Percentiles rank a stretch among this genome's conserved stretches.
These are phyloP conservation scores for Esox masquinongy DNA, from an alignment of 2,797 vertebrate species.

Conservation along the genomic window DNA sequence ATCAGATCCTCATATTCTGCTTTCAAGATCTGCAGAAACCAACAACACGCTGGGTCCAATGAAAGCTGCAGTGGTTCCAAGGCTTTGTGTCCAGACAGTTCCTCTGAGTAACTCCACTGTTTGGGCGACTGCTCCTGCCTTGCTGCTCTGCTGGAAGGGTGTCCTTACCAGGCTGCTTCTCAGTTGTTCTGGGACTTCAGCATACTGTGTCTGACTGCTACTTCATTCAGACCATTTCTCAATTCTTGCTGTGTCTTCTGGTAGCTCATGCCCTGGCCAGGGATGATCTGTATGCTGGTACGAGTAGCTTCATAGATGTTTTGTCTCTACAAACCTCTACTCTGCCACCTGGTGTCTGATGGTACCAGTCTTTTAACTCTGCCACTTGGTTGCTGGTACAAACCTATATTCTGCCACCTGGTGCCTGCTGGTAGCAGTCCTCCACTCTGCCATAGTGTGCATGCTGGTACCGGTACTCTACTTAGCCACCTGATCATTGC, in stretches of 20 bases:
- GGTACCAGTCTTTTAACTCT: slow-evolving; percentile 59
- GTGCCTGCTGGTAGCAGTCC: slow-evolving; percentile 61
- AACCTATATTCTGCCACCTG: slow-evolving; percentile 71
- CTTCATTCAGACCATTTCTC: slow-evolving; percentile 56
- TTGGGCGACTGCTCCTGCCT: neutral
- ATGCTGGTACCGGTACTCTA: slow-evolving; percentile 46
- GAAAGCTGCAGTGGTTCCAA: neutral
- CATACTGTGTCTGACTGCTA: neutral
- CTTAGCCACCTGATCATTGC: slow-evolving; percentile 50
- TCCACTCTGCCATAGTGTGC: slow-evolving; percentile 63
- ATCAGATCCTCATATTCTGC: too few relatives aligned
- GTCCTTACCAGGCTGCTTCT: neutral
- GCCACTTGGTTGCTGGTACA: slow-evolving; percentile 65
- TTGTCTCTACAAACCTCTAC: slow-evolving; percentile 32
- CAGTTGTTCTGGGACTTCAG: too few relatives aligned
- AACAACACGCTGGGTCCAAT: neutral
- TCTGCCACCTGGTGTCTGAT: slow-evolving; percentile 60
- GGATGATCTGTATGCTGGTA: slow-evolving; percentile 71
- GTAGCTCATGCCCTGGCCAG: slow-evolving; percentile 47
- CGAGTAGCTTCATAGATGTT: slow-evolving; percentile 62
- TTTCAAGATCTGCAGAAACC: too few relatives aligned
- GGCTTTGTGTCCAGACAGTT: neutral
- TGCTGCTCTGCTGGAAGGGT: slow-evolving; percentile 41
- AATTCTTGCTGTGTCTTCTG: slow-evolving; percentile 74
- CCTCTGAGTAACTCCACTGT: neutral